Evolutionary conservation across 2,113 vertebrate genomes (phyloP).

Genomic region (Leucopsar rothschildi): DNA sequence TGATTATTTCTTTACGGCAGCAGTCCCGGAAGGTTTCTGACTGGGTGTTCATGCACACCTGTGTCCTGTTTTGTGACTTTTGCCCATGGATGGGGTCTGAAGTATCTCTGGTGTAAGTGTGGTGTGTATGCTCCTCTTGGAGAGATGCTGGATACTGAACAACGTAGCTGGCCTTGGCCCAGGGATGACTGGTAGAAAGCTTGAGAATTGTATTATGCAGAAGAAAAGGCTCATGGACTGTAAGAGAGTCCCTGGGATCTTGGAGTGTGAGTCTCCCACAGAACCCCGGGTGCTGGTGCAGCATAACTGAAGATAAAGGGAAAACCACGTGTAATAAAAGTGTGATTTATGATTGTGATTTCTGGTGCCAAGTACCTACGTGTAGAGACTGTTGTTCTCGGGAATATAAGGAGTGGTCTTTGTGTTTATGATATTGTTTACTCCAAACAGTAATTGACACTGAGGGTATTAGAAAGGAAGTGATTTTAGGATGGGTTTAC

Average conservation of each 20-base stretch:
- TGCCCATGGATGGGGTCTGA: background rate
- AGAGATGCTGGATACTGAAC: background rate
- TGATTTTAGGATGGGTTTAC: background rate
- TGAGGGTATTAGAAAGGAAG: background rate
- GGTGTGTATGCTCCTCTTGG: accelerated
- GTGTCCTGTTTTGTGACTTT: background rate
- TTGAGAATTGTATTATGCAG: background rate
- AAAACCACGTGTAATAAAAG: background rate
- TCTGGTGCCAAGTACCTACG: background rate
- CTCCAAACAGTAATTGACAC: background rate
- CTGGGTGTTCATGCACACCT: background rate
- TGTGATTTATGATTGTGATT: background rate
- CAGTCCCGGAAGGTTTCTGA: background rate
- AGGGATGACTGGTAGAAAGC: background rate
- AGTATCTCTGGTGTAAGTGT: background rate
- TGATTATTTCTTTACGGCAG: background rate
- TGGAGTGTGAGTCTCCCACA: background rate
- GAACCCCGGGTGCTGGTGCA: background rate
- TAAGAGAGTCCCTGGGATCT: background rate
- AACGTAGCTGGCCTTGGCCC: background rate
- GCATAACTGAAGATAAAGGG: background rate
- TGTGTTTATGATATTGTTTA: background rate
- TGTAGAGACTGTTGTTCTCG: background rate
- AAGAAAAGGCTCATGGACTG: background rate
- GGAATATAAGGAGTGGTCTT: background rate